Conservation (phyloP, 2,797 vertebrate species). For the Oryzias sinensis region DNA sequence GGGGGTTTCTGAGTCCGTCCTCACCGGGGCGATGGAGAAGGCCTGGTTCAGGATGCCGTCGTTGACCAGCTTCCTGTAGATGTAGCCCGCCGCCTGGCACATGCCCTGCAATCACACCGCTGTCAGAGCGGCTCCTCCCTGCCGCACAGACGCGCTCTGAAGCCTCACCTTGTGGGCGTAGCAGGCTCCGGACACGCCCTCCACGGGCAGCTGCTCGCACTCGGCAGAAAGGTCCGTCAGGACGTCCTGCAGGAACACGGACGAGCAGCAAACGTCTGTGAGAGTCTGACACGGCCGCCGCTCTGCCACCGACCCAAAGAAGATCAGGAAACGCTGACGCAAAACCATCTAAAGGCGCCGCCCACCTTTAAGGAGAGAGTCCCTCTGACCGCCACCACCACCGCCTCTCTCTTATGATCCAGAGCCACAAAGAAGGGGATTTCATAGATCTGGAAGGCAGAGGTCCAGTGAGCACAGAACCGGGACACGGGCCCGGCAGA, state of each 20-base stretch:
- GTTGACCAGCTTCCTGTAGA: constrained; percentile 86
- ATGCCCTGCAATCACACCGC: constrained; percentile 82
- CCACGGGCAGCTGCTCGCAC: constrained; percentile 86
- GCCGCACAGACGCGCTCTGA: background rate
- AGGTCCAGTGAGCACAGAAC: accelerated
- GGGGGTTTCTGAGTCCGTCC: constrained; percentile 22
- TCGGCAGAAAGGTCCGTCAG: constrained; percentile 94
- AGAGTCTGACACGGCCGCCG: too few species aligned
- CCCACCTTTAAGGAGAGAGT: constrained; percentile 93
- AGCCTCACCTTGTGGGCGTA: constrained; percentile 89
- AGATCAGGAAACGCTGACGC: too few species aligned
- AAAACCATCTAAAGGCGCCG: too few species aligned
- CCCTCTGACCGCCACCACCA: constrained; percentile 93
- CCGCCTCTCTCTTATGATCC: constrained; percentile 91
- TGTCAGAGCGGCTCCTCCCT: background rate
- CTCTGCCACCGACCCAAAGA: too few species aligned
- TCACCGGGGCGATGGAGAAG: constrained; percentile 90
- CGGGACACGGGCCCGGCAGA: too few species aligned
- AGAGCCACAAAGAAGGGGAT: constrained; percentile 94
- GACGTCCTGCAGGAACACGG: constrained; percentile 78
- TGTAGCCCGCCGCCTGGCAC: constrained; percentile 87
- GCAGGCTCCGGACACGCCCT: constrained; percentile 85
- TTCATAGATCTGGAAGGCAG: constrained; percentile 87
- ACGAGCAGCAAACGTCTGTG: too few species aligned
- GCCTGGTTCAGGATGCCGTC: constrained; percentile 96